phyloP scores from a whole-genome alignment of 2,888 invertebrate species.

The Hylaea fasciaria region DNA sequence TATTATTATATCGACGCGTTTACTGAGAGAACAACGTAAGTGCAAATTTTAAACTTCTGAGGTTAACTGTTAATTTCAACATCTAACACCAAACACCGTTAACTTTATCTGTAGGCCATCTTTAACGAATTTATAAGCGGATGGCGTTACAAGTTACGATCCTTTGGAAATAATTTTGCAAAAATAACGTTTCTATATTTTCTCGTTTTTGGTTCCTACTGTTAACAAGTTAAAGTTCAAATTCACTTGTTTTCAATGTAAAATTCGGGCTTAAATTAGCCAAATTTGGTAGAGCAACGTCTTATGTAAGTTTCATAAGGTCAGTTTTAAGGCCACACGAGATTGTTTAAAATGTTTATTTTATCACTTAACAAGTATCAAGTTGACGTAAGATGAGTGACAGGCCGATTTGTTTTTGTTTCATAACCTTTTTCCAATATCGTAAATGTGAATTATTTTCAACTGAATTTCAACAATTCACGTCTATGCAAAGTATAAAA shows the following conservation, averaged over 20 bases:
- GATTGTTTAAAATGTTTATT: constrained; percentile 31
- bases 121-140: constrained; percentile 56
- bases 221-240: constrained; percentile 10
- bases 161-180: constrained; percentile 51
- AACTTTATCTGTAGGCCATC: constrained; percentile 66
- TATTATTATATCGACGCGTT: constrained; percentile 2
- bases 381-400: constrained; percentile 12
- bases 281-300: constrained; percentile 36
- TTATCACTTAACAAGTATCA: constrained; percentile 22
- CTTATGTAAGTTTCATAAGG: constrained; percentile 41
- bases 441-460: too few species aligned
- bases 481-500: too few species aligned
- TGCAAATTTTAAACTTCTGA: constrained; percentile 33
- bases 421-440: too few species aligned
- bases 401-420: constrained; percentile 2
- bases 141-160: constrained; percentile 45
- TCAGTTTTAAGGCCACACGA: constrained; percentile 32
- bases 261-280: constrained; percentile 5
- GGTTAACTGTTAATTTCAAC: constrained; percentile 40
- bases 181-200: constrained; percentile 26
- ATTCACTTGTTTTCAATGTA: constrained; percentile 7
- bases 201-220: constrained; percentile 22
- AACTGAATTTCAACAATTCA: too few species aligned
- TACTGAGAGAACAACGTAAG: constrained; percentile 46
- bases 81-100: constrained; percentile 48